These are phyloP conservation scores for Myoxocephalus aenaeus DNA, from an alignment of 2,797 vertebrate species.

Conservation along the genomic window DNA sequence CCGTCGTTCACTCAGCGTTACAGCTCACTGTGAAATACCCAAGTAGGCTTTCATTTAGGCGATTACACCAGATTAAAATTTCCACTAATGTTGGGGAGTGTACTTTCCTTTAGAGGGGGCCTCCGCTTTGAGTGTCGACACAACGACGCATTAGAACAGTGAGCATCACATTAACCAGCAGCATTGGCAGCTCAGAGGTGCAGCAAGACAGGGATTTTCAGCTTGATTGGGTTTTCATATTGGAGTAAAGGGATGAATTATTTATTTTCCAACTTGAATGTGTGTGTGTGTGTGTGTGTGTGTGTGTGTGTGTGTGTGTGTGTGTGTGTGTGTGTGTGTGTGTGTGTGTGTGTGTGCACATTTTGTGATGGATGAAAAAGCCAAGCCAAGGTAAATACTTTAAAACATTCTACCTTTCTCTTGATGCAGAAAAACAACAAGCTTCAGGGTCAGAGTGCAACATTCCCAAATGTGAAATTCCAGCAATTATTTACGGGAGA, in stretches of 20 bases:
- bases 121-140: constrained; percentile 80
- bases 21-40: constrained; percentile 55
- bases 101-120: constrained; percentile 75
- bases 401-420: constrained; percentile 83
- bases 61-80: constrained; percentile 79
- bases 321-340: constrained; percentile 32
- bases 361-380: constrained; percentile 65
- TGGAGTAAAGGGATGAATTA: constrained; percentile 90
- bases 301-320: constrained; percentile 32
- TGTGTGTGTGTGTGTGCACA: constrained; percentile 35
- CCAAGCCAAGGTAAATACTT: constrained; percentile 79
- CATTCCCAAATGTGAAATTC: constrained; percentile 89
- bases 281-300: constrained; percentile 10
- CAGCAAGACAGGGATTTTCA: constrained; percentile 90
- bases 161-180: constrained; percentile 88
- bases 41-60: constrained; percentile 72
- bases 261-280: constrained; percentile 83
- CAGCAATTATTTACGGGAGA: constrained; percentile 88
- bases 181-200: constrained; percentile 88
- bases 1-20: constrained; percentile 51
- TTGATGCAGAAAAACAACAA: constrained; percentile 86
- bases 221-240: constrained; percentile 93
- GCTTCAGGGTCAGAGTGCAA: constrained; percentile 81
- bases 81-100: constrained; percentile 63
- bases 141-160: constrained; percentile 83